phyloP scores from a whole-genome alignment of 2,888 invertebrate genomes.

The Callyntrura guangdongensis region DNA sequence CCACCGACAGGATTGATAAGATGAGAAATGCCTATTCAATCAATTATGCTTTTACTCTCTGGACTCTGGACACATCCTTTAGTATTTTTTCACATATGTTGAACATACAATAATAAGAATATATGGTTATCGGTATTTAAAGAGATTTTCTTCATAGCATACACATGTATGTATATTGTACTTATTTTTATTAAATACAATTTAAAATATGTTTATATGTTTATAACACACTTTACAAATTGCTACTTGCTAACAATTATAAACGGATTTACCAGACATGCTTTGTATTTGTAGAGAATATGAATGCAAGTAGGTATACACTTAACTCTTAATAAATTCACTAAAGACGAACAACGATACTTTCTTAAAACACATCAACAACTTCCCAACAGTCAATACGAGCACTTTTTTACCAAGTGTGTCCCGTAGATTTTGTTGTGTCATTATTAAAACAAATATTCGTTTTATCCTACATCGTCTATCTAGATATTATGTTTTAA shows the following conservation, averaged over 20 bases:
- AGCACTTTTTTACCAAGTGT: not conserved
- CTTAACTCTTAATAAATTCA: not conserved
- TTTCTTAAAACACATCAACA: conserved; percentile 8
- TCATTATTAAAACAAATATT: not conserved
- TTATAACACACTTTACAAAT: not conserved
- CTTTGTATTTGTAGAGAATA: not conserved
- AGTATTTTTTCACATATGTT: not conserved
- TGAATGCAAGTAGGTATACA: not conserved
- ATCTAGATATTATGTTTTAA: not conserved
- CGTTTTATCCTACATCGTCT: not conserved
- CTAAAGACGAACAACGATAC: not conserved
- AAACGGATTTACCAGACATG: conserved; percentile 34
- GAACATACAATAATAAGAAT: conserved; percentile 28
- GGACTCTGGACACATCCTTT: not conserved
- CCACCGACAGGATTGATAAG: not conserved
- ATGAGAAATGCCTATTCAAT: not conserved
- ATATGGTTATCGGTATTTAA: conserved; percentile 42
- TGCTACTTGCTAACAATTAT: not conserved
- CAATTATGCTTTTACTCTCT: not conserved
- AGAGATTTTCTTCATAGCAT: conserved; percentile 33
- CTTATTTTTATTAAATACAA: not conserved
- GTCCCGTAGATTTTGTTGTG: not conserved
- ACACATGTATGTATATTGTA: conserved; percentile 26
- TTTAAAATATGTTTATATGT: not conserved
- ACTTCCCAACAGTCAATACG: not conserved